Evolutionary conservation across 2,888 invertebrate genomes (phyloP).

Genomic region (Limnephilus lunatus): DNA sequence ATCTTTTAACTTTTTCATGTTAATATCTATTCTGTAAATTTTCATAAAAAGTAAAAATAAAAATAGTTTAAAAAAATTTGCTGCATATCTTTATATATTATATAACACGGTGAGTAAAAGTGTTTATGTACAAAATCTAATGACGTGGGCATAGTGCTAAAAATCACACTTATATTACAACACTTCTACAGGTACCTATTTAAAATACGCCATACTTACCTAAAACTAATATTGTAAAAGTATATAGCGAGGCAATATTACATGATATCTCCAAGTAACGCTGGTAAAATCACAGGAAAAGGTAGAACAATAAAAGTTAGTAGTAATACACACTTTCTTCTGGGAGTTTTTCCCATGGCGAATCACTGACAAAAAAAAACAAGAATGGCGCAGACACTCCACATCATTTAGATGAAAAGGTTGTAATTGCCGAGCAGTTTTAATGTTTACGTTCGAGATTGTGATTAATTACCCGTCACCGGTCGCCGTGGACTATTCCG

Average conservation of each 20-base stretch:
- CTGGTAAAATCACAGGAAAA: slow-evolving; percentile 11
- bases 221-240: neutral
- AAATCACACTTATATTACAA: neutral
- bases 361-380: slow-evolving; percentile 40
- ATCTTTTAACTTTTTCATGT: too few relatives aligned
- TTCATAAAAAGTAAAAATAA: too few relatives aligned
- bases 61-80: too few relatives aligned
- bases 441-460: slow-evolving; percentile 40
- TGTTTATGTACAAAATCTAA: neutral
- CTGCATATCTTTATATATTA: too few relatives aligned
- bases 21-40: too few relatives aligned
- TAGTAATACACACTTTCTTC: slow-evolving; percentile 46
- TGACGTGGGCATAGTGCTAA: neutral
- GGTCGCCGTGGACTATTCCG: slow-evolving; percentile 5
- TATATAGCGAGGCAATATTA: neutral
- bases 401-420: slow-evolving; percentile 31
- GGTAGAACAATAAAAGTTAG: slow-evolving; percentile 2
- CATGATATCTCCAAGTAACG: neutral
- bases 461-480: slow-evolving; percentile 32
- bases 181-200: neutral
- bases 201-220: neutral
- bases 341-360: slow-evolving; percentile 32
- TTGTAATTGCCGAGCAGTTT: slow-evolving; percentile 27
- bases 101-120: too few relatives aligned
- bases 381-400: neutral